Evolutionary conservation across 2,888 invertebrate genomes (phyloP).

Genomic region (Pachliopta kotzebuea): DNA sequence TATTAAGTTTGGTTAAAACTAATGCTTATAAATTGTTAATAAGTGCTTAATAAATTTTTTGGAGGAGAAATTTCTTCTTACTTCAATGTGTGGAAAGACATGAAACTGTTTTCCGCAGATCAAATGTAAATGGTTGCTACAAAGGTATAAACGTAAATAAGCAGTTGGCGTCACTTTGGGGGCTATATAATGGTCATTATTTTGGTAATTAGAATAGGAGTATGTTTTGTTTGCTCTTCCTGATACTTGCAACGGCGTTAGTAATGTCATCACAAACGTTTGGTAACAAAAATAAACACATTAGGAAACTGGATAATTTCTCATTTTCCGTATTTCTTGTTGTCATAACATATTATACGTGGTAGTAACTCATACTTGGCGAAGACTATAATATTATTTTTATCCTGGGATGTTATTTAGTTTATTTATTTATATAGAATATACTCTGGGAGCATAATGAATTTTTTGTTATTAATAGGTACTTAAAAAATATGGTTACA

Average conservation of each 20-base stretch:
- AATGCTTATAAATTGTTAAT: background rate
- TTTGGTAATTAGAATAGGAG: conserved; percentile 21
- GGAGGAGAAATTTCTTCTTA: background rate
- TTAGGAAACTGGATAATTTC: background rate
- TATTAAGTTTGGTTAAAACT: background rate
- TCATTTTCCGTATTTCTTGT: too few relatives aligned
- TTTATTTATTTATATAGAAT: too few relatives aligned
- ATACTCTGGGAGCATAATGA: too few relatives aligned
- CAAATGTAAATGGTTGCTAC: conserved; percentile 18
- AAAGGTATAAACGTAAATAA: conserved; percentile 24
- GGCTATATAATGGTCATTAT: conserved; percentile 26
- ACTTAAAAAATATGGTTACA: too few relatives aligned
- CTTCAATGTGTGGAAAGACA: background rate
- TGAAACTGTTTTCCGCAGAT: conserved; percentile 5
- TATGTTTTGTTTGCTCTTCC: conserved; percentile 9
- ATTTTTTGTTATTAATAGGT: too few relatives aligned
- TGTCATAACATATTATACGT: too few relatives aligned
- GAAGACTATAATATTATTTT: too few relatives aligned
- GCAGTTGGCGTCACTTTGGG: conserved; percentile 20
- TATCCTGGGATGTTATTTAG: too few relatives aligned
- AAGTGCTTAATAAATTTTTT: background rate
- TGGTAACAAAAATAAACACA: background rate
- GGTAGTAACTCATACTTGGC: too few relatives aligned
- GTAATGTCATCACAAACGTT: background rate
- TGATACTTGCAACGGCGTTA: background rate